phyloP scores from a whole-genome alignment of 2,113 vertebrate genomes.

The Atractosteus spatula region DNA sequence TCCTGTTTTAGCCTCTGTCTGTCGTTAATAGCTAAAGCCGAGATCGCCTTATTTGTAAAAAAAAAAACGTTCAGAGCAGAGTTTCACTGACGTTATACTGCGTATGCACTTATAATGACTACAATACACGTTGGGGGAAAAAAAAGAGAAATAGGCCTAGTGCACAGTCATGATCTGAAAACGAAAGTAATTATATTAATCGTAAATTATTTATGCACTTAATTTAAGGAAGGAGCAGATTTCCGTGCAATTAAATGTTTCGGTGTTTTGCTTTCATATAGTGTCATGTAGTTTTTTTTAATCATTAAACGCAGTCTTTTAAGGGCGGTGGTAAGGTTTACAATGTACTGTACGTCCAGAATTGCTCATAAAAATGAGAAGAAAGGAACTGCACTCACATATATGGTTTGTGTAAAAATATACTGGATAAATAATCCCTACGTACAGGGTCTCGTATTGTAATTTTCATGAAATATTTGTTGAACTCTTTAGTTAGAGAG shows the following conservation, averaged over 20 bases:
- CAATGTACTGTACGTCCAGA: neutral
- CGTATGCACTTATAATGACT: neutral
- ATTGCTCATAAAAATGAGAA: neutral
- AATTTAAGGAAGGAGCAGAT: neutral
- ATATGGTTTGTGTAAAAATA: neutral
- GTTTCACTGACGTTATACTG: neutral
- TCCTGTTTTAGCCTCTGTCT: no score
- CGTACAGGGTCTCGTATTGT: no score
- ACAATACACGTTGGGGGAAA: no score
- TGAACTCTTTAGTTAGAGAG: no score
- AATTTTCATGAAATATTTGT: no score
- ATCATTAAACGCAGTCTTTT: neutral
- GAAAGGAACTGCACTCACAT: neutral
- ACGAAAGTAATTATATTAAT: constrained; percentile 39
- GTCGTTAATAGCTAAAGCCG: neutral
- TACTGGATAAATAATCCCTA: neutral
- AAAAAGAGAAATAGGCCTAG: constrained; percentile 53
- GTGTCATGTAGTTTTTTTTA: neutral
- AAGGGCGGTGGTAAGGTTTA: constrained; percentile 10
- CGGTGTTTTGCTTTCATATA: no score
- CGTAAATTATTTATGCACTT: neutral
- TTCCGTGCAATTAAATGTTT: neutral
- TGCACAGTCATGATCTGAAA: constrained; percentile 73
- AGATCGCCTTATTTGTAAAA: neutral
- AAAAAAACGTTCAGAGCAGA: neutral